phyloP scores from a whole-genome alignment of 2,113 vertebrate genomes.

The Microtus oregoni region DNA sequence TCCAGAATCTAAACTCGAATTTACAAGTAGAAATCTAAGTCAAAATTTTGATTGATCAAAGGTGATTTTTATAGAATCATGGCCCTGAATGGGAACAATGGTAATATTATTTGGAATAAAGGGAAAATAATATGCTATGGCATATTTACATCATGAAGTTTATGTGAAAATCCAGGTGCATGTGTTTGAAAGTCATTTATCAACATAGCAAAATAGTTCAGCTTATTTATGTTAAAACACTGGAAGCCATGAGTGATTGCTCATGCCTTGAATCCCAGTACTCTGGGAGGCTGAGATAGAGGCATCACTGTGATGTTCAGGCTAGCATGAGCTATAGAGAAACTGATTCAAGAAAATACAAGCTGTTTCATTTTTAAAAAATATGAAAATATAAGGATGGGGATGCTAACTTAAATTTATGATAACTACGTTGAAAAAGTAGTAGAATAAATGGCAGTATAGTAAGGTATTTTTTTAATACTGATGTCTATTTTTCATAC shows the following conservation, averaged over 20 bases:
- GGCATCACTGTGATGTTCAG: not conserved
- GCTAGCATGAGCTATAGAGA: not conserved
- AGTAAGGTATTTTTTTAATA: not conserved
- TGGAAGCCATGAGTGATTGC: not conserved
- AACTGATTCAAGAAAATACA: not conserved
- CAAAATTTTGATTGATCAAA: not conserved
- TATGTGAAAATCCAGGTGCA: not conserved
- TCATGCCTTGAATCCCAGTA: not conserved
- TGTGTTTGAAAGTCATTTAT: not conserved
- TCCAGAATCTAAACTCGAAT: not conserved
- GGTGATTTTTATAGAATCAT: conserved; percentile 4
- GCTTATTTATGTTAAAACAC: not conserved
- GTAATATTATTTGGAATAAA: not conserved
- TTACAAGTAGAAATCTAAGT: not conserved
- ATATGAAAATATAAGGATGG: not conserved
- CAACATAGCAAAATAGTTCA: not conserved
- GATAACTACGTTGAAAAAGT: not conserved
- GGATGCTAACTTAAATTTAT: not conserved
- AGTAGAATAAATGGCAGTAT: not conserved
- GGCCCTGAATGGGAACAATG: not conserved
- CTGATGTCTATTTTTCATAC: not conserved
- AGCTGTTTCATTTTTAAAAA: not conserved
- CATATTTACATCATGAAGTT: not conserved
- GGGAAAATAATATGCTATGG: not conserved
- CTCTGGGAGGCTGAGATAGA: not conserved